Evolutionary conservation across 2,113 vertebrate genomes (phyloP).

Genomic region (Gobius niger): DNA sequence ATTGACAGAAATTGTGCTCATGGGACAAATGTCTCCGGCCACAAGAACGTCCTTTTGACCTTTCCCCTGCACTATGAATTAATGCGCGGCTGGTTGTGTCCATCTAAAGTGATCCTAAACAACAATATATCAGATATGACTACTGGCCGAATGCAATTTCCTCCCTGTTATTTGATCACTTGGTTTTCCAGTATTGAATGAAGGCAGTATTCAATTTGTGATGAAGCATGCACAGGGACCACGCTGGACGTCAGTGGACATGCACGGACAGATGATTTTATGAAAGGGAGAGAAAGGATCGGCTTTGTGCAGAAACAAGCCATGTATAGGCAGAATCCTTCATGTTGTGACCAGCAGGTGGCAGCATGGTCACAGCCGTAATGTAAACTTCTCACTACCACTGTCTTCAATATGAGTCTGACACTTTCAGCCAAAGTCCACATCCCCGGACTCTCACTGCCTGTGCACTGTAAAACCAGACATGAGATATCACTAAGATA

Average conservation of each 20-base stretch:
- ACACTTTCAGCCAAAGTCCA: conserved; percentile 37
- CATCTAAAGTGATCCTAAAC: conserved; percentile 51
- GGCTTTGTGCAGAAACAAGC: conserved; percentile 44
- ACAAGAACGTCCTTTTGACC: conserved; percentile 34
- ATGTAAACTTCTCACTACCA: not conserved
- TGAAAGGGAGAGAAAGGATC: conserved; percentile 44
- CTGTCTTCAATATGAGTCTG: conserved; percentile 35
- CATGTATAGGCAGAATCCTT: conserved; percentile 12
- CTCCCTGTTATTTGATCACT: conserved; percentile 62
- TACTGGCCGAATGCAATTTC: conserved; percentile 63
- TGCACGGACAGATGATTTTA: conserved; percentile 15
- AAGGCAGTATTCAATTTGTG: conserved; percentile 55
- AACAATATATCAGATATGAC: conserved; percentile 57
- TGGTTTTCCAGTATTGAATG: conserved; percentile 48
- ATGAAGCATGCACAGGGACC: conserved; percentile 36
- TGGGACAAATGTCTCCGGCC: conserved; percentile 27
- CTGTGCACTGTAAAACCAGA: conserved; percentile 15
- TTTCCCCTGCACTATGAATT: conserved; percentile 31
- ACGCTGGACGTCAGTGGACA: conserved; percentile 21
- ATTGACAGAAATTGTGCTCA: conserved; percentile 28
- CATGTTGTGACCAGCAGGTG: conserved; percentile 60
- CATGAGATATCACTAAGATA: not conserved
- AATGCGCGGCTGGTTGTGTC: conserved; percentile 22
- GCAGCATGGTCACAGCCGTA: conserved; percentile 68
- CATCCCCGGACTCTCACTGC: conserved; percentile 30